Evolutionary conservation across 2,113 vertebrate species (phyloP), one percentile per base, ranked within the genome.

Genomic region (Cynocephalus volans): DNA sequence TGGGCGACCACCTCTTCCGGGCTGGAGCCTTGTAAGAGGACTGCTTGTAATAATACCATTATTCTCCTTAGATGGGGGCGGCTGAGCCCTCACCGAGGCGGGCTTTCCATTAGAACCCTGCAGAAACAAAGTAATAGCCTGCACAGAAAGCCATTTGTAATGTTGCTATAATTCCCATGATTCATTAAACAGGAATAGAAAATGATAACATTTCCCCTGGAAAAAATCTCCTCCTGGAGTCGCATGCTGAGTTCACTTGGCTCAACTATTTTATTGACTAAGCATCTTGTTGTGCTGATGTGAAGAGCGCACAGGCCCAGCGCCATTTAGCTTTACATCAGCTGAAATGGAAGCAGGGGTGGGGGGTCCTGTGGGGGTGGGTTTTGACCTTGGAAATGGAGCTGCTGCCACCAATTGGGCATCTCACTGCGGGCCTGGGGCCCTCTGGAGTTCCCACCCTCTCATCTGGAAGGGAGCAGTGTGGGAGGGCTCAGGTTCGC

Each of bases 91-190:
- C 99, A 99, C 99, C 99, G 99, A 99, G 99, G 99, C 99, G 98
- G 99, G 98, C 98, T 99, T 99, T 99, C 99, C 99, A 99, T 99
- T 99, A 99, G 99, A 99, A 99, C 99, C 99, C 99, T 99, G 99
- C 99, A 99, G 99, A 99, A 99, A 99, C 99, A 99, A 99, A 99
- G 99, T 99, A 99, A 99, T 99, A 99, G 99, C 99, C 99, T 99
- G 99, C 99, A 99, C 99, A 99, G 99, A 99, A 99, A 99, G 98
- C 98, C 99, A 99, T 99, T 99, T 99, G 99, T 99, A 99, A 99
- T 99, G 99, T 99, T 99, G 99, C 99, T 99, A 98, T 99, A 99
- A 99, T 99, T 99, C 99, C 98, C 99, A 99, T 99, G 99, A 99
- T 99, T 99, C 99, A 99, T 99, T 99, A 99, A 99, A 99, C 99